A percentile compares a stretch with the other conserved stretches of the same genome.
Conservation (phyloP, 2,113 vertebrate genomes). For the Pampusana beccarii region DNA sequence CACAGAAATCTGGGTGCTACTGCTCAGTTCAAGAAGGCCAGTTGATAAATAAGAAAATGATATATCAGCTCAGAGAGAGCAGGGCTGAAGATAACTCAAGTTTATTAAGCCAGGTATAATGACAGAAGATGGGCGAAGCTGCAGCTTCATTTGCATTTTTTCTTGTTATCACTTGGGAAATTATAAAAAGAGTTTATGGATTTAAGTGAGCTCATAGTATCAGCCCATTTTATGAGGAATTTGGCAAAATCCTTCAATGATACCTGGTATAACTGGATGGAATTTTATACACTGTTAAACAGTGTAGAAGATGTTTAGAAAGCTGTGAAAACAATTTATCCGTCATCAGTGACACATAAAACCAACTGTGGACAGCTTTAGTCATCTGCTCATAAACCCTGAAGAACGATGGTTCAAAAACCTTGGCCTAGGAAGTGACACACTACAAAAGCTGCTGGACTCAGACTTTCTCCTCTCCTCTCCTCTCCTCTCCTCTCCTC, state of each 20-base stretch:
- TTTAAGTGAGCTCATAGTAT: not conserved
- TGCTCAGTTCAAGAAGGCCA: not conserved
- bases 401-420: not conserved
- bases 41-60: not conserved
- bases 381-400: not conserved
- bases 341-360: not conserved
- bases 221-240: not conserved
- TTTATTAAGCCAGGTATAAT: not conserved
- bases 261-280: not conserved
- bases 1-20: not conserved
- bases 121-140: not conserved
- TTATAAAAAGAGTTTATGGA: not conserved
- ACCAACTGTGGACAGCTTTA: not conserved
- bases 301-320: not conserved
- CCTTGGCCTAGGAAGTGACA: not conserved
- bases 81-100: not conserved
- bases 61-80: not conserved
- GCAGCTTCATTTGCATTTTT: slow-evolving; percentile 30
- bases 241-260: not conserved
- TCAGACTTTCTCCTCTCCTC: too few species aligned
- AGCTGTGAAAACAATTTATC: not conserved
- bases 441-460: not conserved
- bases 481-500: too few species aligned
- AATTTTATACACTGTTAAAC: slow-evolving; percentile 14
- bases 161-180: not conserved